phyloP scores from a whole-genome alignment of 2,888 invertebrate species.

The Leptopterna dolabrata region DNA sequence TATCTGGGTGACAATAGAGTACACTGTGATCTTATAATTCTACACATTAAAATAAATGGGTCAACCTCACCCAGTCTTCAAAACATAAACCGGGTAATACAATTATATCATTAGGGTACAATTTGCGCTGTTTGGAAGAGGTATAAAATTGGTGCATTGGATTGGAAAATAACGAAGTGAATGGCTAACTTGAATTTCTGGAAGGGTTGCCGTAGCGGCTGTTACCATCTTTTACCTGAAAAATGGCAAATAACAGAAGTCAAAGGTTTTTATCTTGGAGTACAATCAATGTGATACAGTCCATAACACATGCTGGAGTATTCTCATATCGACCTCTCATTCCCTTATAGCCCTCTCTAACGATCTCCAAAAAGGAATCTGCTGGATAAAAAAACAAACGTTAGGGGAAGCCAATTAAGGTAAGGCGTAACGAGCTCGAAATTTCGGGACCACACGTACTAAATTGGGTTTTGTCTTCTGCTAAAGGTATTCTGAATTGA shows the following conservation, averaged over 20 bases:
- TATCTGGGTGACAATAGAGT: too few relatives aligned
- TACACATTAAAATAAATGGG: too few relatives aligned
- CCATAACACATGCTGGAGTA: constrained; percentile 20
- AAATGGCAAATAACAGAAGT: background rate
- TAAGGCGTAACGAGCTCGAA: constrained; percentile 34
- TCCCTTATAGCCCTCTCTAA: constrained; percentile 38
- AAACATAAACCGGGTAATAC: too few relatives aligned
- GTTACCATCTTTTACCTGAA: background rate
- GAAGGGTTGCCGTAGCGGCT: background rate
- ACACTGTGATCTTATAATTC: too few relatives aligned
- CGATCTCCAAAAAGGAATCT: constrained; percentile 32
- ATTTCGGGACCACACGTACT: constrained; percentile 44
- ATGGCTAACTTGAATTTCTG: background rate
- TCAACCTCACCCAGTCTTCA: too few relatives aligned
- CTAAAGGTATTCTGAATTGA: constrained; percentile 9
- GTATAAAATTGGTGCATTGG: background rate
- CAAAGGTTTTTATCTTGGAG: background rate
- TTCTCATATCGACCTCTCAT: constrained; percentile 32
- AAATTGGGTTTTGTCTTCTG: constrained; percentile 33
- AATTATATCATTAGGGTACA: too few relatives aligned
- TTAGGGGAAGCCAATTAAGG: constrained; percentile 30
- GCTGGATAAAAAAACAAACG: background rate
- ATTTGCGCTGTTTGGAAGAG: too few relatives aligned
- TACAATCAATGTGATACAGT: background rate
- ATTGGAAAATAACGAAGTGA: background rate